Conservation (phyloP, 2,888 invertebrate species). For the Catocala sponsa region DNA sequence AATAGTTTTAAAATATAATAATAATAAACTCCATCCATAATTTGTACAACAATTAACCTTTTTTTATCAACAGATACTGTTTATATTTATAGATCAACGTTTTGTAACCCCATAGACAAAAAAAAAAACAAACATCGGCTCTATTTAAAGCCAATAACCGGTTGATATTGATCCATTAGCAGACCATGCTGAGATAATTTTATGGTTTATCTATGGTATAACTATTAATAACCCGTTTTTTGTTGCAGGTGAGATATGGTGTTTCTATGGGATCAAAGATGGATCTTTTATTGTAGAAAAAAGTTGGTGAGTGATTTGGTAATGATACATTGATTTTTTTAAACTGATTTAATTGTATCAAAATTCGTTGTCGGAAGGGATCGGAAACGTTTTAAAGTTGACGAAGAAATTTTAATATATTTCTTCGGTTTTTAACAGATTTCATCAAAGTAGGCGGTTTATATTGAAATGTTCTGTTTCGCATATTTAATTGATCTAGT, state of each 20-base stretch:
- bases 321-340: neutral
- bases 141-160: slow-evolving; percentile 24
- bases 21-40: too few relatives aligned
- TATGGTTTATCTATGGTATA: slow-evolving; percentile 36
- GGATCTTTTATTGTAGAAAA: slow-evolving; percentile 21
- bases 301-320: neutral
- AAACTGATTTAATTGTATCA: too few relatives aligned
- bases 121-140: slow-evolving; percentile 18
- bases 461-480: too few relatives aligned
- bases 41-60: too few relatives aligned
- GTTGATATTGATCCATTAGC: slow-evolving; percentile 40
- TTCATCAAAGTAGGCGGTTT: too few relatives aligned
- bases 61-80: too few relatives aligned
- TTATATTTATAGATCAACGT: neutral
- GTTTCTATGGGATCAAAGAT: slow-evolving; percentile 42
- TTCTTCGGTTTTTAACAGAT: too few relatives aligned
- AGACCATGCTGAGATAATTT: slow-evolving; percentile 44
- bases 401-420: too few relatives aligned
- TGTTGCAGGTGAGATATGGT: slow-evolving; percentile 63
- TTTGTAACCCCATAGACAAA: slow-evolving; percentile 16
- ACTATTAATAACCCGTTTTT: slow-evolving; percentile 52
- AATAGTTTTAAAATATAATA: too few relatives aligned
- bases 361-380: too few relatives aligned
- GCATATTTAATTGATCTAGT: too few relatives aligned
- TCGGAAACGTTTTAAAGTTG: too few relatives aligned